These are phyloP conservation scores for Chroicocephalus ridibundus DNA, from an alignment of 2,113 vertebrate species.

Conservation along the genomic window DNA sequence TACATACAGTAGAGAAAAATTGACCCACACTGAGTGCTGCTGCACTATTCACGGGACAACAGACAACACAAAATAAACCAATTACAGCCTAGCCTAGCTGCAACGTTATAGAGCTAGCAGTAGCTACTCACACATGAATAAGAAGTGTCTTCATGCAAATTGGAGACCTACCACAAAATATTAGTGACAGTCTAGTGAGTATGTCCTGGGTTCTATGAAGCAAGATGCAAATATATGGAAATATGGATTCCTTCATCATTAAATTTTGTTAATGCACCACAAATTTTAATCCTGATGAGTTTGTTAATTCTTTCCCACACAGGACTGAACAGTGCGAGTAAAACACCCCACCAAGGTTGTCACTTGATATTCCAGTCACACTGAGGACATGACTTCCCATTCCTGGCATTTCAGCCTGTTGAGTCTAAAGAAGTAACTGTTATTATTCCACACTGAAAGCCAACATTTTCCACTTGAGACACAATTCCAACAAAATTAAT, in stretches of 20 bases:
- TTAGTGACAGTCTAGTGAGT: constrained; percentile 48
- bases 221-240: constrained; percentile 19
- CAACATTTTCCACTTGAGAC: constrained; percentile 67
- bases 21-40: neutral
- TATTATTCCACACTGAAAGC: constrained; percentile 45
- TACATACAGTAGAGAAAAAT: neutral
- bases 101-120: neutral
- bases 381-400: constrained; percentile 31
- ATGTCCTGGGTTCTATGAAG: neutral
- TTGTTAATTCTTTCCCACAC: constrained; percentile 11
- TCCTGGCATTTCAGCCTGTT: constrained; percentile 61
- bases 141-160: neutral
- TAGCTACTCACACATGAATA: neutral
- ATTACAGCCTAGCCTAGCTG: neutral
- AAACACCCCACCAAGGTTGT: neutral
- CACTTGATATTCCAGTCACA: constrained; percentile 67
- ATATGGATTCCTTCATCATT: neutral
- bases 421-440: constrained; percentile 57
- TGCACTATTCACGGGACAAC: neutral
- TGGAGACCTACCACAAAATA: constrained; percentile 31
- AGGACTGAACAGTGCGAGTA: neutral
- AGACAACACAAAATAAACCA: neutral
- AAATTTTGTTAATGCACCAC: constrained; percentile 6
- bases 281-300: constrained; percentile 15
- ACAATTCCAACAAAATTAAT: constrained; percentile 68